phyloP scores from a whole-genome alignment of 2,888 invertebrate species.

The Archips crataeganus region DNA sequence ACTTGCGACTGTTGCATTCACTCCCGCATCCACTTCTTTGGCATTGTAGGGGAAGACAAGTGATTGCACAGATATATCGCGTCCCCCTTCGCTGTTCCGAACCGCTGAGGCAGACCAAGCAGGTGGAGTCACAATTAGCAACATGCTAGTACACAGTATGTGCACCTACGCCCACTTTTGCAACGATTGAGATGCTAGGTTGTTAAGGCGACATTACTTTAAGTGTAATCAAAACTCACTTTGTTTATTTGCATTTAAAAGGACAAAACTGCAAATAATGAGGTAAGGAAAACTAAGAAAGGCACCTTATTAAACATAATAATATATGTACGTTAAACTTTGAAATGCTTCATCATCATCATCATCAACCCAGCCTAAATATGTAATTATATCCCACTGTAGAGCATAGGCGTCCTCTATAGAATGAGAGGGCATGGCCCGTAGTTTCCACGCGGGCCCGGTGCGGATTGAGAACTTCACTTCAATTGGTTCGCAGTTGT shows the following conservation, averaged over 20 bases:
- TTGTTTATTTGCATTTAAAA: neutral
- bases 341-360: neutral
- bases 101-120: slow-evolving; percentile 54
- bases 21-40: slow-evolving; percentile 34
- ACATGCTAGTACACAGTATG: slow-evolving; percentile 61
- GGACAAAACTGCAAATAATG: neutral
- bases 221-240: neutral
- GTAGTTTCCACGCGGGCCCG: no score
- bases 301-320: neutral
- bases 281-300: neutral
- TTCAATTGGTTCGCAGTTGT: no score
- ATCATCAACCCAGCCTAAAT: no score
- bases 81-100: slow-evolving; percentile 52
- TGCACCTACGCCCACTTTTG: slow-evolving; percentile 66
- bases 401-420: no score
- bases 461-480: no score
- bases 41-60: slow-evolving; percentile 41
- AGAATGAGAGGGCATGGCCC: no score
- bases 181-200: slow-evolving; percentile 49
- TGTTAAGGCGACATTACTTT: slow-evolving; percentile 49
- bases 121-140: slow-evolving; percentile 71
- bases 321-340: neutral
- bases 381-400: no score
- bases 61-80: slow-evolving; percentile 41
- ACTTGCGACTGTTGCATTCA: slow-evolving; percentile 21